phyloP scores from a whole-genome alignment of 1,140 invertebrate genomes.

The Arion vulgaris region DNA sequence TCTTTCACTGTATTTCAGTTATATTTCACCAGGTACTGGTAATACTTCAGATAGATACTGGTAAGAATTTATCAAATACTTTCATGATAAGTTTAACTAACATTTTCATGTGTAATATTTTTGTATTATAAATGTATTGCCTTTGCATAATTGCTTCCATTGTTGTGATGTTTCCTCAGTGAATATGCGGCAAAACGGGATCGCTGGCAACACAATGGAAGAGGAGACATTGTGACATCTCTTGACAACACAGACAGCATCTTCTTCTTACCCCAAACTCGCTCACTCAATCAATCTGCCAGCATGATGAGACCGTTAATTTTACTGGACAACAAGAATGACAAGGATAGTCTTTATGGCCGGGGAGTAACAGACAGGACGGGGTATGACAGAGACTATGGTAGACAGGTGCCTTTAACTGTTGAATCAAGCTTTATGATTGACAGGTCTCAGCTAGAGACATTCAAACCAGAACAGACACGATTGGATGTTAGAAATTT shows the following conservation, averaged over 20 bases:
- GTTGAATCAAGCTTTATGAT: slow-evolving; percentile 15
- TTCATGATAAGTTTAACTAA: too few relatives aligned
- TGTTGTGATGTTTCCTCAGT: slow-evolving; percentile 45
- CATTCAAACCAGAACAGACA: background rate
- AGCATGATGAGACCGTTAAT: background rate
- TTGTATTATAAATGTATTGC: too few relatives aligned
- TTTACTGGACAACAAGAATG: background rate
- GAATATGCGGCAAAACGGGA: slow-evolving; percentile 64
- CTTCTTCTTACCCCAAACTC: slow-evolving; percentile 56
- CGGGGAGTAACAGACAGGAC: slow-evolving; percentile 2
- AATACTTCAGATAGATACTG: too few relatives aligned
- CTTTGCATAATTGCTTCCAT: background rate
- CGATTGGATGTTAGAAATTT: slow-evolving; percentile 5
- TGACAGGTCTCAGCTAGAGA: slow-evolving; percentile 18
- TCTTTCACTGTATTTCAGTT: too few relatives aligned
- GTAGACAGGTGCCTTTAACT: slow-evolving; percentile 34
- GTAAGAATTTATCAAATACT: too few relatives aligned
- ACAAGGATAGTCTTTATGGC: background rate
- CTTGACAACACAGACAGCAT: slow-evolving; percentile 45
- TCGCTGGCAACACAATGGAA: slow-evolving; percentile 54
- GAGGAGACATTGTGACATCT: slow-evolving; percentile 61
- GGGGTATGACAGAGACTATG: slow-evolving; percentile 17
- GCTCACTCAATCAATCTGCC: slow-evolving; percentile 36
- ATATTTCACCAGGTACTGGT: too few relatives aligned
- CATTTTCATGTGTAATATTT: too few relatives aligned